Evolutionary conservation across 2,888 invertebrate genomes (phyloP).

Genomic region (Eilema griseolum): DNA sequence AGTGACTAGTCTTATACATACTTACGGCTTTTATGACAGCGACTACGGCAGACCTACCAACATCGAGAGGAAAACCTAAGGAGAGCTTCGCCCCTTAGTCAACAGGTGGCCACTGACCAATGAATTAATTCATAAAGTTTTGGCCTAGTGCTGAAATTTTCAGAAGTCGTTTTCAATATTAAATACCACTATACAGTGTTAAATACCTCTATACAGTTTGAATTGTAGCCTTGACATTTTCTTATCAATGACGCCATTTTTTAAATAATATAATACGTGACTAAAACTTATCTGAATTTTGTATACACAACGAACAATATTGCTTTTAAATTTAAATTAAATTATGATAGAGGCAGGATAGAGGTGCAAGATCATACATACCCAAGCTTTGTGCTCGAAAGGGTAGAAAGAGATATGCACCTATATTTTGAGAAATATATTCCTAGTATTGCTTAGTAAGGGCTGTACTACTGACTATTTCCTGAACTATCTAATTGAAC

Average conservation of each 20-base stretch:
- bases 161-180: not conserved
- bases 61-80: not conserved
- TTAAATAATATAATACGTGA: slow-evolving; percentile 5
- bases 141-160: not conserved
- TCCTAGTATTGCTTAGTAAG: no score
- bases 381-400: no score
- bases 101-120: not conserved
- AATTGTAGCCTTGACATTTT: slow-evolving; percentile 7
- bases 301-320: not conserved
- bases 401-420: no score
- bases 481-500: no score
- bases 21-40: not conserved
- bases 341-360: no score
- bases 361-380: no score
- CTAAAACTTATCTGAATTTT: not conserved
- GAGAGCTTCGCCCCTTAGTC: no score
- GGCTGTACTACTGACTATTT: no score
- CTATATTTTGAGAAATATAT: no score
- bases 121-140: not conserved
- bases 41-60: no score
- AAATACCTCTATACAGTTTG: not conserved
- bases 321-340: not conserved
- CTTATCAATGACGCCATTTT: not conserved
- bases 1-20: no score
- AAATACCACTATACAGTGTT: not conserved